A percentile compares a stretch with the other conserved stretches of the same genome.
These are phyloP conservation scores for Sarcophaga variegata DNA, from an alignment of 2,888 invertebrate genomes.

Conservation along the genomic window DNA sequence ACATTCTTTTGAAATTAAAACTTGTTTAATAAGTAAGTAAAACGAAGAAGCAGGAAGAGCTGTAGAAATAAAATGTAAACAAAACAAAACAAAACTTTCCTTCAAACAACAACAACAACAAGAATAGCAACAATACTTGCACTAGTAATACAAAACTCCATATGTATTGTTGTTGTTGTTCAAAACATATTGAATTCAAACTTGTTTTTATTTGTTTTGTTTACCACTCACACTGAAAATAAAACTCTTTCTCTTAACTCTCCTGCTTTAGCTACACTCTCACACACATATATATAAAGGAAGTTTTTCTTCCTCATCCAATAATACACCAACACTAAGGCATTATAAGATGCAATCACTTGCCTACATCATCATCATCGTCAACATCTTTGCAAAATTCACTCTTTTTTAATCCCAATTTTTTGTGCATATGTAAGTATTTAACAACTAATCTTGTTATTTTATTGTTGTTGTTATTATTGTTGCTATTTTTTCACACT, in stretches of 20 bases:
- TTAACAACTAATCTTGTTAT: not conserved
- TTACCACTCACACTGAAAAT: not conserved
- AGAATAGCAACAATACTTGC: no score
- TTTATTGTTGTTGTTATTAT: conserved; percentile 5
- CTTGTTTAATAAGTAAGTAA: not conserved
- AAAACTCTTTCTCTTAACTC: no score
- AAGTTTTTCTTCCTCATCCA: no score
- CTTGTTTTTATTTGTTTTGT: conserved; percentile 40
- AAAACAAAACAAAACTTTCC: conserved; percentile 52
- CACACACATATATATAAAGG: no score
- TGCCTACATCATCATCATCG: no score
- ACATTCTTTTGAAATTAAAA: conserved; percentile 31
- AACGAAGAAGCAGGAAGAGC: not conserved
- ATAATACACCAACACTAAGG: no score
- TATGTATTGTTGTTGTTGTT: not conserved
- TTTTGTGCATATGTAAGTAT: not conserved
- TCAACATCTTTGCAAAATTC: no score
- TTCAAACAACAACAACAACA: conserved; percentile 22
- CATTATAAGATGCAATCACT: no score
- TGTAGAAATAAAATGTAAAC: conserved; percentile 43
- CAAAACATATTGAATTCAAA: conserved; percentile 45
- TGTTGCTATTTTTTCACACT: not conserved
- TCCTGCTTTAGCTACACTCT: no score
- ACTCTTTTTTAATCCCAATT: no score
- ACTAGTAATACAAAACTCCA: not conserved